Conservation (phyloP, 2,113 vertebrate species). For the Pachyramphus minor region DNA sequence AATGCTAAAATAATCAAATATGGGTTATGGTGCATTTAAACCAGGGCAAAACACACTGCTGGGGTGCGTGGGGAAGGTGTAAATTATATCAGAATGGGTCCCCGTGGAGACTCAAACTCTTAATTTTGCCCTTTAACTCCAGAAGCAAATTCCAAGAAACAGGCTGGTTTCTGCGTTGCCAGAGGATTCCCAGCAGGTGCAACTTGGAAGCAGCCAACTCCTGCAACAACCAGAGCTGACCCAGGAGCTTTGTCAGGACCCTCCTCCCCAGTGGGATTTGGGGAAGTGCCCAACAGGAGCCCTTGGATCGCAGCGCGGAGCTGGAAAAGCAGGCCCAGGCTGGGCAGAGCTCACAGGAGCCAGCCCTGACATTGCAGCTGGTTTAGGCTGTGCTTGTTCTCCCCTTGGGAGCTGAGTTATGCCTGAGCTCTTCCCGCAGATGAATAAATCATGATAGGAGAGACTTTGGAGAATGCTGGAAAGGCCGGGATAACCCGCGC, state of each 20-base stretch:
- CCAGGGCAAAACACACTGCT: rapidly evolving
- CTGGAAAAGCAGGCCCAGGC: background rate
- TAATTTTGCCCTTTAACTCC: background rate
- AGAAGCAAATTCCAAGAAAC: background rate
- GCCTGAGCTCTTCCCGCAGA: background rate
- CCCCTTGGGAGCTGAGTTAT: background rate
- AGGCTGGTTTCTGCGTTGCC: background rate
- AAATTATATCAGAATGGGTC: background rate
- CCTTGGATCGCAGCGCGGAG: background rate
- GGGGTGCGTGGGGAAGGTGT: background rate
- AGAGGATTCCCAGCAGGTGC: background rate
- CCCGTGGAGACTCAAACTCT: background rate
- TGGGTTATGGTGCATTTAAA: background rate
- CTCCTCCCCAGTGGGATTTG: background rate
- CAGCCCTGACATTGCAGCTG: background rate
- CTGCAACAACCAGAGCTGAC: background rate
- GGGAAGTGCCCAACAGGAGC: background rate
- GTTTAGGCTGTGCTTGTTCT: background rate
- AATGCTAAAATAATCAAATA: background rate
- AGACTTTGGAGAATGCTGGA: background rate
- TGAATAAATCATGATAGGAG: slow-evolving; percentile 28
- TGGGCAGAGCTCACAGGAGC: background rate
- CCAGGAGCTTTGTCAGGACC: background rate
- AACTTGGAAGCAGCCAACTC: background rate
- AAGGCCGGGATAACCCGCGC: background rate